phyloP scores from a whole-genome alignment of 2,888 invertebrate species.

The Cryptocheilus praepositus region DNA sequence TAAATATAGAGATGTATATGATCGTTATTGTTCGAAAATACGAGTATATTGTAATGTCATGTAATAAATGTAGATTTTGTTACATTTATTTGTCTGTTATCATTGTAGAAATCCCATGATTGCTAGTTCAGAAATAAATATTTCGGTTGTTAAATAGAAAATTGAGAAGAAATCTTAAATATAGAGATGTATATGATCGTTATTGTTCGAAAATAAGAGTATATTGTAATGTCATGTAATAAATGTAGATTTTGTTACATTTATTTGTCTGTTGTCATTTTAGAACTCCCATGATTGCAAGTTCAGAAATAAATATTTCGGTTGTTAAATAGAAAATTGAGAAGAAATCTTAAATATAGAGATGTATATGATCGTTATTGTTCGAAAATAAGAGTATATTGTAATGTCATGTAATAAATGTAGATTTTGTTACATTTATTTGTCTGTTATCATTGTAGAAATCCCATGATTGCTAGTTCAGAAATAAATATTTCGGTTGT shows the following conservation, averaged over 20 bases:
- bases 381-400: neutral
- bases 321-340: too few species aligned
- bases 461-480: too few species aligned
- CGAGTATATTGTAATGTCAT: neutral
- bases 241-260: constrained; percentile 6
- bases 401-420: constrained; percentile 1
- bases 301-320: too few species aligned
- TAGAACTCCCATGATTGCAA: too few species aligned
- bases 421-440: constrained; percentile 4
- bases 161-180: too few species aligned
- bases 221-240: neutral
- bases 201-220: neutral
- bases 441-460: neutral
- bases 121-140: too few species aligned
- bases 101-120: neutral
- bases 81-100: constrained; percentile 1
- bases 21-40: neutral
- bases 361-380: neutral
- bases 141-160: too few species aligned
- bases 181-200: neutral
- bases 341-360: neutral
- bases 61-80: constrained; percentile 6
- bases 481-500: too few species aligned
- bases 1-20: neutral
- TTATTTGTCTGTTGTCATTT: neutral